Percentiles rank a stretch among this genome's conserved stretches.
Conservation (phyloP, 2,888 invertebrate species). For the Oscheius myriophilus region DNA sequence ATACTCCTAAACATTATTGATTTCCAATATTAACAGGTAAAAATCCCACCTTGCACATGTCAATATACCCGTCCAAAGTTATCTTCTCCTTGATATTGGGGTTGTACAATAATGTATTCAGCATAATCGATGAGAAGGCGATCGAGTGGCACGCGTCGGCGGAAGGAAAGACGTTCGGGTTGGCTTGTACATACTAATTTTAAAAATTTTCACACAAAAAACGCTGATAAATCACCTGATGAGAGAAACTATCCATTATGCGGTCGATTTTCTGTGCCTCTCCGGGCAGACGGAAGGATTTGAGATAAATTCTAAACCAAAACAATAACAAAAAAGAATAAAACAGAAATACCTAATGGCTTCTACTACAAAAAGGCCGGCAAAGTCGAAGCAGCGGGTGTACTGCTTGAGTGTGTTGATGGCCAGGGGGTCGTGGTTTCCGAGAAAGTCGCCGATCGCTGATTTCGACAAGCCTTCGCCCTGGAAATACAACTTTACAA, state of each 20-base stretch:
- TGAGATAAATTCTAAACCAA: conserved; percentile 25
- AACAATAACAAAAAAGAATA: not conserved
- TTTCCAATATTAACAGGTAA: not conserved
- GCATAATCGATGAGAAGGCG: conserved; percentile 56
- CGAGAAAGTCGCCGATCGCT: conserved; percentile 52
- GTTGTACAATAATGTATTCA: conserved; percentile 59
- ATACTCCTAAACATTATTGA: conserved; percentile 23
- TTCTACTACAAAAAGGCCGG: conserved; percentile 48
- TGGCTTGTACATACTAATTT: conserved; percentile 34
- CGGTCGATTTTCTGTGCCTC: conserved; percentile 59
- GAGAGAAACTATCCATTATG: conserved; percentile 47
- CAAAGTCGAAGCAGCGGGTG: conserved; percentile 46
- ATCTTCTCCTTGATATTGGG: conserved; percentile 55
- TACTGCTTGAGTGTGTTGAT: conserved; percentile 42
- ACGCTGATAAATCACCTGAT: conserved; percentile 13
- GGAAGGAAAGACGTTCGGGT: conserved; percentile 36
- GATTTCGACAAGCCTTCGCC: conserved; percentile 50
- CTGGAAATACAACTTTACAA: conserved; percentile 11
- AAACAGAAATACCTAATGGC: conserved; percentile 38
- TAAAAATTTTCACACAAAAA: not conserved
- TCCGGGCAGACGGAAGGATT: conserved; percentile 53
- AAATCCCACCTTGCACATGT: conserved; percentile 38
- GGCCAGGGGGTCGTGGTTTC: conserved; percentile 47
- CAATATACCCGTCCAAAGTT: conserved; percentile 44
- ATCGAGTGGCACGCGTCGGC: conserved; percentile 53